phyloP scores from a whole-genome alignment of 2,113 vertebrate genomes.

The Malaclemys terrapin region DNA sequence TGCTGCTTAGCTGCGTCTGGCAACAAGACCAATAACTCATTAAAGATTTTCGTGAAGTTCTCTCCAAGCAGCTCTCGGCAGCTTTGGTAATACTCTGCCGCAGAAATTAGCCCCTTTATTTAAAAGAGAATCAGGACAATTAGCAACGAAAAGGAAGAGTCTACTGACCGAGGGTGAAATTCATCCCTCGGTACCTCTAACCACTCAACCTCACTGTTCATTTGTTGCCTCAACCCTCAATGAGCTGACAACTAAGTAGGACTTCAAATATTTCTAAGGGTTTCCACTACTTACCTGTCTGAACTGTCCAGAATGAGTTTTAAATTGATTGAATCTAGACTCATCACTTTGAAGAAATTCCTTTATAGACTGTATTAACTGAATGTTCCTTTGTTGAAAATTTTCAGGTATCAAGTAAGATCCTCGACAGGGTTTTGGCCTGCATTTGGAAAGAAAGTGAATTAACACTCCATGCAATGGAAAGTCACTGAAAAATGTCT shows the following conservation, averaged over 20 bases:
- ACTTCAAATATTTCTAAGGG: accelerated
- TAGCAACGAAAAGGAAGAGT: not conserved
- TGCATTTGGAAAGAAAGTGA: slow-evolving; percentile 30
- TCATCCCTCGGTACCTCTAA: not conserved
- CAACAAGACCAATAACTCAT: slow-evolving; percentile 92
- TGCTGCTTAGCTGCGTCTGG: slow-evolving; percentile 94
- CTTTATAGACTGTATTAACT: slow-evolving; percentile 94
- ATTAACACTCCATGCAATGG: not conserved
- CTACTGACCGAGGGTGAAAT: not conserved
- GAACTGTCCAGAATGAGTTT: slow-evolving; percentile 95
- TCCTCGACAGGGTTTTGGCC: slow-evolving; percentile 68
- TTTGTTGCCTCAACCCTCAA: not conserved
- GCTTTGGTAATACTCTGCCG: slow-evolving; percentile 90
- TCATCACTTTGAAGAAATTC: slow-evolving; percentile 91
- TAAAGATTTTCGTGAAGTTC: slow-evolving; percentile 92
- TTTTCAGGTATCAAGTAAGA: slow-evolving; percentile 92
- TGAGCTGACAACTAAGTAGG: not conserved
- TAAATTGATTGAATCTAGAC: slow-evolving; percentile 94
- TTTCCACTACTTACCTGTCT: slow-evolving; percentile 87
- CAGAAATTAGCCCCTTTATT: slow-evolving; percentile 90
- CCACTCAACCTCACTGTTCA: not conserved
- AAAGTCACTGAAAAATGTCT: not conserved
- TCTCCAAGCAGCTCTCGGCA: slow-evolving; percentile 91
- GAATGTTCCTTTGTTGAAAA: slow-evolving; percentile 94
- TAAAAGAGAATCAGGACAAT: not conserved